These are phyloP conservation scores for Emmelina monodactyla DNA, from an alignment of 2,888 invertebrate species.

Conservation along the genomic window DNA sequence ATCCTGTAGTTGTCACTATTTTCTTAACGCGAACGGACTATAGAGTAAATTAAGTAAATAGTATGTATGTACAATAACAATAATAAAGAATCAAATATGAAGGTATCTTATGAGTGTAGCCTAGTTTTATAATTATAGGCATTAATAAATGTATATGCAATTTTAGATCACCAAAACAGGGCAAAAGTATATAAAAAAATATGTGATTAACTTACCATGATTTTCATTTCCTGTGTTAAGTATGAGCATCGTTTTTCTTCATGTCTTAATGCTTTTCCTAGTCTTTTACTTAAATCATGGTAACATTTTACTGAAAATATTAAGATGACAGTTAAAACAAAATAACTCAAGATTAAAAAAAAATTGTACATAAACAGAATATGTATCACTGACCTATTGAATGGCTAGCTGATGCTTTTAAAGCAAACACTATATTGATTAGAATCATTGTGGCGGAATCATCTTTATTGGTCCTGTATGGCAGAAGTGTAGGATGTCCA, in stretches of 20 bases:
- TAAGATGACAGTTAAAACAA: conserved; percentile 3
- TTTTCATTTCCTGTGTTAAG: conserved; percentile 86
- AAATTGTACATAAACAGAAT: not conserved
- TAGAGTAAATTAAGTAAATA: too few species aligned
- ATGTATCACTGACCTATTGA: conserved; percentile 70
- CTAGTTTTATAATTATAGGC: not conserved
- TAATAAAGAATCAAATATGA: too few species aligned
- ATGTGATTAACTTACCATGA: conserved; percentile 71
- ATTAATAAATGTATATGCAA: too few species aligned
- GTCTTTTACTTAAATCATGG: conserved; percentile 89
- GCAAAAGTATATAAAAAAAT: conserved; percentile 5
- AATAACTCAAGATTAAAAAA: not conserved
- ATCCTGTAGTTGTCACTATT: too few species aligned
- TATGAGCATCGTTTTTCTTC: conserved; percentile 92
- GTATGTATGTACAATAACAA: too few species aligned
- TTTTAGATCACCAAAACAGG: not conserved
- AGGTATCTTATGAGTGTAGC: not conserved
- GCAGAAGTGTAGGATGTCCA: conserved; percentile 87
- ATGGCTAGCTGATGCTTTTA: conserved; percentile 89
- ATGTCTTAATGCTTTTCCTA: conserved; percentile 86
- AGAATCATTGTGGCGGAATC: conserved; percentile 76
- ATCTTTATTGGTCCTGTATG: conserved; percentile 72
- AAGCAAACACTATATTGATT: conserved; percentile 89
- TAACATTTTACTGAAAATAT: conserved; percentile 81
- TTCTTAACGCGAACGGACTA: too few species aligned